phyloP scores from a whole-genome alignment of 1,140 invertebrate species.

The Heliconius congener region DNA sequence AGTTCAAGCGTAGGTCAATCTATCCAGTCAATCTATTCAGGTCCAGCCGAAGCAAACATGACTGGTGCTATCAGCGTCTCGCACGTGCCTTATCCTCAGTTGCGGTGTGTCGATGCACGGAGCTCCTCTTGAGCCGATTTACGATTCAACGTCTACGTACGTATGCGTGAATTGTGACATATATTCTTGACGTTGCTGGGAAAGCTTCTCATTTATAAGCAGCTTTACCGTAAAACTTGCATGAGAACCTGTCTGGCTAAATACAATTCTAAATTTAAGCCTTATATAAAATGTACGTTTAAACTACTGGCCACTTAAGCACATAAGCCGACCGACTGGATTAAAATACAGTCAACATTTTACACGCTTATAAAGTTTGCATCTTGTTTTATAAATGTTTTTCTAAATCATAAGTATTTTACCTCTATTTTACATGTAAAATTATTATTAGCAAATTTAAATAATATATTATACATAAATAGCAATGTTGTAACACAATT shows the following conservation, averaged over 20 bases:
- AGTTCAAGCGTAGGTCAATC: background rate
- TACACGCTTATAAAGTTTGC: background rate
- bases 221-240: background rate
- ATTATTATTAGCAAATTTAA: too few relatives aligned
- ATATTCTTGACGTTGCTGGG: background rate
- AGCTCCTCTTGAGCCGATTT: slow-evolving; percentile 54
- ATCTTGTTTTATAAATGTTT: background rate
- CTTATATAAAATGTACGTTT: background rate
- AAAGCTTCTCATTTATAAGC: background rate
- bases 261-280: slow-evolving; percentile 10
- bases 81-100: slow-evolving; percentile 58
- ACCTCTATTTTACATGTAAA: too few relatives aligned
- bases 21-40: slow-evolving; percentile 17
- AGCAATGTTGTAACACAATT: too few relatives aligned
- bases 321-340: slow-evolving; percentile 1
- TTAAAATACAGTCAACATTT: slow-evolving; percentile 12
- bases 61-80: slow-evolving; percentile 53
- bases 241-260: background rate
- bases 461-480: too few relatives aligned
- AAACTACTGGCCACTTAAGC: slow-evolving; percentile 5
- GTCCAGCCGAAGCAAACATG: slow-evolving; percentile 43
- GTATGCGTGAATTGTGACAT: background rate
- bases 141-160: slow-evolving; percentile 30
- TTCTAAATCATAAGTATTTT: too few relatives aligned
- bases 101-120: slow-evolving; percentile 35